Conservation (phyloP, 2,113 vertebrate genomes). For the Alaudala cheleensis region DNA sequence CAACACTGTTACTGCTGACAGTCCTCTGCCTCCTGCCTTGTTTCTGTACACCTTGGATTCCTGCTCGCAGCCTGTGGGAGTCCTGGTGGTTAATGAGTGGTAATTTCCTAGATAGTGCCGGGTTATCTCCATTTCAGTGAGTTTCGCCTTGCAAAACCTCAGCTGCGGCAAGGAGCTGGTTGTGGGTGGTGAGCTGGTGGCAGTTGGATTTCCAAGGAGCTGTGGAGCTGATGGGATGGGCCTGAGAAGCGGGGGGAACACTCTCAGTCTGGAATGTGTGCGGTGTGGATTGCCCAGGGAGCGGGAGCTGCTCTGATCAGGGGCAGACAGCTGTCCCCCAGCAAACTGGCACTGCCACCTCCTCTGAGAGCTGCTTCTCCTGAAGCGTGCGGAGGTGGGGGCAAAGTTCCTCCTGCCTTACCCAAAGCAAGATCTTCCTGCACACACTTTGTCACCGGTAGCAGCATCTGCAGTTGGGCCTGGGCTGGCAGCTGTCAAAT, state of each 20-base stretch:
- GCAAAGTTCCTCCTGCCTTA: neutral
- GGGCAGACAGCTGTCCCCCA: neutral
- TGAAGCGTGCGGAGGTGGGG: neutral
- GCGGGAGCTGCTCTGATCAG: neutral
- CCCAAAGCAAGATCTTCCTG: neutral
- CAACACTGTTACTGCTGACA: neutral
- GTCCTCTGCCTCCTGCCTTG: neutral
- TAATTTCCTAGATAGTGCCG: constrained; percentile 9
- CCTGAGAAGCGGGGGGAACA: neutral
- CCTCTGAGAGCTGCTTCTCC: neutral
- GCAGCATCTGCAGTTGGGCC: neutral
- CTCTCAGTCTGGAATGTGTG: neutral
- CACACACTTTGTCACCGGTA: fast-evolving
- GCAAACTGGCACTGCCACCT: fast-evolving
- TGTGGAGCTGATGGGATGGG: neutral
- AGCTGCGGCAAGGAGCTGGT: neutral
- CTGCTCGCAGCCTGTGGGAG: neutral
- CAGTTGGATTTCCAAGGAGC: neutral
- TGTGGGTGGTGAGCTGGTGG: neutral
- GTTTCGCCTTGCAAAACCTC: neutral
- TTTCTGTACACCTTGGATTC: neutral
- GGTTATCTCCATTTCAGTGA: neutral
- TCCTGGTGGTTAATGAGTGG: neutral
- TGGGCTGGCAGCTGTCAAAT: neutral
- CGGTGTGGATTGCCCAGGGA: neutral